Evolutionary conservation across 2,797 vertebrate genomes (phyloP), one percentile per base, ranked within the genome.

Genomic region (Oreortyx pictus): DNA sequence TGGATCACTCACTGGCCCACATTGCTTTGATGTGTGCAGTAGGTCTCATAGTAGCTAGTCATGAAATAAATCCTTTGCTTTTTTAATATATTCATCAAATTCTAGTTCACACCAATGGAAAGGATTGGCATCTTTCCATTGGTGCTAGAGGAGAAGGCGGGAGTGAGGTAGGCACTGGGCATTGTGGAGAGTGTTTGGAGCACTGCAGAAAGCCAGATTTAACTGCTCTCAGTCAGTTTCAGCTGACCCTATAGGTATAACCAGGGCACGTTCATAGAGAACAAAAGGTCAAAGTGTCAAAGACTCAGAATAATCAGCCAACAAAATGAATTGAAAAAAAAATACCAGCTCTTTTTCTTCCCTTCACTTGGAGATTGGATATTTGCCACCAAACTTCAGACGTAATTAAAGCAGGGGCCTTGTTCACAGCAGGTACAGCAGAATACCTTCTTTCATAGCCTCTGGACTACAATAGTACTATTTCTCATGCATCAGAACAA

Each of bases 251-350:
- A 64, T 82, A 96, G 85, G 87, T 92, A 46, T 44, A 92, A 23
- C 59, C 62, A 70, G 86, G 84, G 76, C 90, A 94, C 79, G 52
- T 92, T 93, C 82, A 76, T 92, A 39, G 90, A 89, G 94, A 95
- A 88, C 94, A 94, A 94, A 95, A 94, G 92, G 93, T 94, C 84
- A 90, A 87, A 89, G 73, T 92, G 90, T 87, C 93, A 95, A 91
- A 95, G 76, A 73, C 90, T 93, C 66, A 27, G 93, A 94, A 93
- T 90, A 94, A 94, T 90, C 88, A 92, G 70, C 78, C 76, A 66
- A 7, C 73, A 86, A 94, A 95, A 94, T 72, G 70, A 93, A 89
- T 68, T 37, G 37, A 37, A 50, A 64, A n/a, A 65, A 73, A 73
- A n/a, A 68, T 60, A 75, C 62, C 82, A 74, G 59, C 87, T 94